Evolutionary conservation across 2,888 invertebrate species (phyloP).

Genomic region (Cephus pulcher): DNA sequence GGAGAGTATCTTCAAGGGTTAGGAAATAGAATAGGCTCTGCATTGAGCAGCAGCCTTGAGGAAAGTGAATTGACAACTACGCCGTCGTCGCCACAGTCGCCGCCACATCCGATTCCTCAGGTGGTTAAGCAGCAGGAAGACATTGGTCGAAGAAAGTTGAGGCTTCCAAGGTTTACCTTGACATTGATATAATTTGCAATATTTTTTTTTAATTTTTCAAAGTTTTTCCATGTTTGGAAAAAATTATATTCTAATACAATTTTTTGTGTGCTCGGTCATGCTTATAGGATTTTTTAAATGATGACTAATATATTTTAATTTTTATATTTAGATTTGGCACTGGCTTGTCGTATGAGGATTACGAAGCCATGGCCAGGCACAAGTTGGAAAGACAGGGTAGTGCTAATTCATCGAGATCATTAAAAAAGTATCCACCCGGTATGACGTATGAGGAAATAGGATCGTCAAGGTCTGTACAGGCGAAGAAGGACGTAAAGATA

Average conservation of each 20-base stretch:
- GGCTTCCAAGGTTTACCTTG: constrained; percentile 47
- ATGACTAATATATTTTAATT: neutral
- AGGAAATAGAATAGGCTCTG: constrained; percentile 60
- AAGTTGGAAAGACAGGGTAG: constrained; percentile 59
- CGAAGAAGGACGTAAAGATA: constrained; percentile 39
- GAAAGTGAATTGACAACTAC: constrained; percentile 58
- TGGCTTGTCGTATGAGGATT: constrained; percentile 63
- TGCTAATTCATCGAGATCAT: constrained; percentile 45
- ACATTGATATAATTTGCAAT: constrained; percentile 15
- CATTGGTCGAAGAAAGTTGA: constrained; percentile 47
- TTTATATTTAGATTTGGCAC: constrained; percentile 49
- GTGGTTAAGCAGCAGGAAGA: constrained; percentile 38
- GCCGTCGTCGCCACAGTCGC: constrained; percentile 52
- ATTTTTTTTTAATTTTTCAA: constrained; percentile 17
- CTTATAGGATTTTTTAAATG: neutral
- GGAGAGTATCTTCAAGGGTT: constrained; percentile 64
- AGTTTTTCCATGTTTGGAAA: no score
- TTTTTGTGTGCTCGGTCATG: no score
- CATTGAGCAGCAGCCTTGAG: constrained; percentile 61
- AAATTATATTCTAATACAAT: neutral
- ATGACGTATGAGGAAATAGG: constrained; percentile 65
- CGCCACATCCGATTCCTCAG: constrained; percentile 30
- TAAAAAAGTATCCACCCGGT: constrained; percentile 58
- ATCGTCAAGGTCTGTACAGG: constrained; percentile 51
- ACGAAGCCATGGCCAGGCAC: constrained; percentile 63